A percentile compares a stretch with the other conserved stretches of the same genome.
These are phyloP conservation scores for Salvator merianae DNA, from an alignment of 2,113 vertebrate genomes.

Conservation along the genomic window DNA sequence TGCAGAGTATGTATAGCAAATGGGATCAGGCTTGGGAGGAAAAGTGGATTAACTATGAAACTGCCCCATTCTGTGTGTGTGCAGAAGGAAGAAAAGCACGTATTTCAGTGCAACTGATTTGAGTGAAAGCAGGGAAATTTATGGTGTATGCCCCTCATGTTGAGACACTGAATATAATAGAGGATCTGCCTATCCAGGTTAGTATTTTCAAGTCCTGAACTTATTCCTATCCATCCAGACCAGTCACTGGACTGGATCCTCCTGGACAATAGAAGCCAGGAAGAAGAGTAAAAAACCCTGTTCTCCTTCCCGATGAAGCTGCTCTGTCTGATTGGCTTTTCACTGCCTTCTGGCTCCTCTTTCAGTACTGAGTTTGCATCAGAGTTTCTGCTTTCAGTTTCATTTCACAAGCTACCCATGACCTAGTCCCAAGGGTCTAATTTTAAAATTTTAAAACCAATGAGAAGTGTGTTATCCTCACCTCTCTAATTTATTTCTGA, in stretches of 20 bases:
- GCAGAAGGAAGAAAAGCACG: not conserved
- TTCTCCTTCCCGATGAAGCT: not conserved
- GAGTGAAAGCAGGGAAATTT: not conserved
- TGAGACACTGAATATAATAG: not conserved
- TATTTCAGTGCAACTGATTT: not conserved
- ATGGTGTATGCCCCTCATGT: not conserved
- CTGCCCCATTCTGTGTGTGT: not conserved
- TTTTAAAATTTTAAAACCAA: not conserved
- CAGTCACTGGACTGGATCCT: not conserved
- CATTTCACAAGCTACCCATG: not conserved
- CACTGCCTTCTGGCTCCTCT: not conserved
- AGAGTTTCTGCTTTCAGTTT: not conserved
- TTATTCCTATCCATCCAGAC: not conserved
- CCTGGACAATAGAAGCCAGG: not conserved
- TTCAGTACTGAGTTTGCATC: not conserved
- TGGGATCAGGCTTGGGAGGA: not conserved
- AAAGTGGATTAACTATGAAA: not conserved
- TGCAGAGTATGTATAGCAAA: not conserved
- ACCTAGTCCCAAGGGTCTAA: not conserved
- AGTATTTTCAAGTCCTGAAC: not conserved
- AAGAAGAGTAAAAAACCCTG: no score
- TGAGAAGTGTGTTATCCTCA: not conserved
- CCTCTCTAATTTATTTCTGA: not conserved
- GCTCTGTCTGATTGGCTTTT: not conserved
- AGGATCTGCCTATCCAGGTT: not conserved